phyloP scores from a whole-genome alignment of 2,113 vertebrate genomes.

The Hippocampus zosterae region DNA sequence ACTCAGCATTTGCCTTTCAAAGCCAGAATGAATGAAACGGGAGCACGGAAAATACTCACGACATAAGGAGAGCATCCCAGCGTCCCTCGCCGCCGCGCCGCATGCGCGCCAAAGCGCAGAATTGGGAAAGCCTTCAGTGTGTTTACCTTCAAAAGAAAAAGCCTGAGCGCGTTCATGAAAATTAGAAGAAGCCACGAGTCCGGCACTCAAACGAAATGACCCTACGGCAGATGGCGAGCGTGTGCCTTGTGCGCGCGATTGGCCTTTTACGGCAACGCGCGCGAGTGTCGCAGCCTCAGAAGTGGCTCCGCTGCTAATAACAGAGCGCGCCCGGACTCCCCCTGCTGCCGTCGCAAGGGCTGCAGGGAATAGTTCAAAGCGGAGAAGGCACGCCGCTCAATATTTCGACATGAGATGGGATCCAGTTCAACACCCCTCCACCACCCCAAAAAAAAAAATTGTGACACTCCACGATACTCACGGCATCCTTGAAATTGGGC shows the following conservation, averaged over 20 bases:
- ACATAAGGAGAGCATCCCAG: background rate
- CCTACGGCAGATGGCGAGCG: constrained; percentile 24
- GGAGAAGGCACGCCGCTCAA: background rate
- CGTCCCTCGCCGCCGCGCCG: background rate
- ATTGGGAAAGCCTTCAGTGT: constrained; percentile 1
- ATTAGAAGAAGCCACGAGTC: constrained; percentile 7
- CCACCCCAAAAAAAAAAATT: background rate
- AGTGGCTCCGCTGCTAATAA: constrained; percentile 37
- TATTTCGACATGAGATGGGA: background rate
- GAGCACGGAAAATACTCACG: background rate
- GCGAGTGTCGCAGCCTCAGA: constrained; percentile 39
- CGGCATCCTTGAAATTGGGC: background rate
- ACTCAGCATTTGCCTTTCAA: background rate
- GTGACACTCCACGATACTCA: background rate
- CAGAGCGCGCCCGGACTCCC: constrained; percentile 9
- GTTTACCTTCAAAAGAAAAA: constrained; percentile 14
- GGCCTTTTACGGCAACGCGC: too few species aligned
- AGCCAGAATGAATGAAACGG: background rate
- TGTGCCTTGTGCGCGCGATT: constrained; percentile 4
- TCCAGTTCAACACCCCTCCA: background rate
- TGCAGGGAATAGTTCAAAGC: constrained; percentile 11
- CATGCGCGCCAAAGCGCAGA: background rate
- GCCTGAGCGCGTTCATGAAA: background rate
- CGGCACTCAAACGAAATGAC: constrained; percentile 34
- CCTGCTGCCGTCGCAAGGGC: background rate